A percentile compares a stretch with the other conserved stretches of the same genome.
These are phyloP conservation scores for Ennomos fuscantarius DNA, from an alignment of 2,888 invertebrate genomes.

Conservation along the genomic window DNA sequence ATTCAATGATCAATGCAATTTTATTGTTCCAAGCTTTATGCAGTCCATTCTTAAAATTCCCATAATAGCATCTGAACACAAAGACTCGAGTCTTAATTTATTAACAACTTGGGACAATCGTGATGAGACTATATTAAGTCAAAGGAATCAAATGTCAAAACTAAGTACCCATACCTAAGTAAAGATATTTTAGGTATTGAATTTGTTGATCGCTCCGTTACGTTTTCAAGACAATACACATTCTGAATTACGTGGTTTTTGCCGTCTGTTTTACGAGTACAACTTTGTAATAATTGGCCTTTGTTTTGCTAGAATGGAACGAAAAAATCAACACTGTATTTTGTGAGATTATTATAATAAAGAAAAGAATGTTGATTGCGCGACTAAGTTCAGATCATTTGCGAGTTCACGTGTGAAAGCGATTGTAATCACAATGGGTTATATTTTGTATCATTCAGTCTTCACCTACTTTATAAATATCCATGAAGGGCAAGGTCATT, in stretches of 20 bases:
- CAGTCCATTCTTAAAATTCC: conserved; percentile 34
- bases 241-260: conserved; percentile 30
- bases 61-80: conserved; percentile 42
- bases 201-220: conserved; percentile 6
- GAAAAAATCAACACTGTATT: conserved; percentile 32
- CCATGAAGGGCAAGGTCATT: conserved; percentile 50
- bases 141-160: conserved; percentile 16
- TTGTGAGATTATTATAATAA: conserved; percentile 40
- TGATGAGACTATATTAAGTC: conserved; percentile 36
- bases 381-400: conserved; percentile 44
- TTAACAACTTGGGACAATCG: conserved; percentile 42
- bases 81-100: conserved; percentile 43
- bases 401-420: conserved; percentile 48
- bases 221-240: conserved; percentile 17
- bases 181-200: conserved; percentile 4
- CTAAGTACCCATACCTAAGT: conserved; percentile 8
- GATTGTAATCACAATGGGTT: conserved; percentile 44
- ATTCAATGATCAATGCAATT: conserved; percentile 46
- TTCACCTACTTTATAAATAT: conserved; percentile 45
- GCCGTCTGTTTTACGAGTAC: conserved; percentile 29
- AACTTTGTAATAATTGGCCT: conserved; percentile 36
- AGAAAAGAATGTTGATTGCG: conserved; percentile 44
- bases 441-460: conserved; percentile 38
- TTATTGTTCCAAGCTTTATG: conserved; percentile 50
- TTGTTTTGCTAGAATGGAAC: conserved; percentile 34